Conservation (phyloP, 2,888 invertebrate species). For the Erpobdella octoculata region DNA sequence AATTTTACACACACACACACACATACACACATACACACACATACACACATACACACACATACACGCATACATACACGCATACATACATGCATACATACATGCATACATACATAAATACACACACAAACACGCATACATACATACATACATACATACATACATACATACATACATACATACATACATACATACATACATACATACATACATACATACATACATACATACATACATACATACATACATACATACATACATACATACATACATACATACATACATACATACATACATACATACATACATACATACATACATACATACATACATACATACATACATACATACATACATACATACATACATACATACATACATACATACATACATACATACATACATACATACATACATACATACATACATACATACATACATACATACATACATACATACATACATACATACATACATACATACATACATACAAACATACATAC, state of each 20-base stretch:
- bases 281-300: too few species aligned
- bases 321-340: too few species aligned
- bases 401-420: not conserved
- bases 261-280: too few species aligned
- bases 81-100: not conserved
- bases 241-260: not conserved
- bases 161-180: slow-evolving; percentile 1
- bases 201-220: not conserved
- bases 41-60: slow-evolving; percentile 1
- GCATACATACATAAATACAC: too few species aligned
- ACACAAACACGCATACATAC: too few species aligned
- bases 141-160: slow-evolving; percentile 1
- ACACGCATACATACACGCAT: slow-evolving; percentile 1
- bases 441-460: not conserved
- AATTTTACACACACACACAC: not conserved
- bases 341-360: too few species aligned
- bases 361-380: too few species aligned
- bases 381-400: too few species aligned
- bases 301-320: too few species aligned
- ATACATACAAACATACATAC: slow-evolving; percentile 1
- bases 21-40: not conserved
- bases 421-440: not conserved
- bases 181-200: slow-evolving; percentile 1
- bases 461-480: not conserved
- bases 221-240: not conserved